Base-by-base conservation (phyloP, 2,888 invertebrate species). In the Drosophila formosana region DNA sequence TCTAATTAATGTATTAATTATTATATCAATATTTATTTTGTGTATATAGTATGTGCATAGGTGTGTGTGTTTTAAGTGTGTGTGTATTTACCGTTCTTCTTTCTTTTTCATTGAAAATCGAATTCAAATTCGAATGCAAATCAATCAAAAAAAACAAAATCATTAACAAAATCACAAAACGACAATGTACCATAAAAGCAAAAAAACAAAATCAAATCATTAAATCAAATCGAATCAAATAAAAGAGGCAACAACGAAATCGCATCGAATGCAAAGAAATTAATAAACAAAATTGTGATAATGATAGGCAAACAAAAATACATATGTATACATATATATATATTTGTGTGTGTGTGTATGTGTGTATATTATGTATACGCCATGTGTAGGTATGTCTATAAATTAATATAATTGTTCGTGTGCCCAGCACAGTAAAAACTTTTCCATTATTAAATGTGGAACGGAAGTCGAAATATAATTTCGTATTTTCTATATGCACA, bases 391-490 rank as follows among this genome's bases (percentile, higher is more conserved):
- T 50, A 61, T 51, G 41, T 57, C 39, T 46, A 57, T 60, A 75
- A 60, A 53, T 39, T 65, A 56, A 69, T 23, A 52, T 37, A 55
- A 68, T 69, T 67, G 52, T 65, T 62, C 43, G 47, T 78, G 70
- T 73, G 74, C 74, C 74, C 30, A 18, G 67, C 67, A 74, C 65
- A 78, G 58, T 50, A 66, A 55, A 76, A 61, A 57, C 46, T 63
- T 57, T 73, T 76, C 61, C 78, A 78, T 64, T 63, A 73, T 61
- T 60, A 47, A 65, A 77, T 72, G 60, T 75, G 75, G 60, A 74
- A 74, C 56, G 65, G 58, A 63, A 69, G 52, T 69, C 25, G 23
- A 53, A 58, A 28, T 43, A 55, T 32, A 39, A 18, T 34, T 53
- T 45, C 26, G 11, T 34, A 55, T 50, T 37, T 37, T 37, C 37